Evolutionary conservation across 2,797 vertebrate species (phyloP).

Genomic region (Petrocephalus schoutedeni): DNA sequence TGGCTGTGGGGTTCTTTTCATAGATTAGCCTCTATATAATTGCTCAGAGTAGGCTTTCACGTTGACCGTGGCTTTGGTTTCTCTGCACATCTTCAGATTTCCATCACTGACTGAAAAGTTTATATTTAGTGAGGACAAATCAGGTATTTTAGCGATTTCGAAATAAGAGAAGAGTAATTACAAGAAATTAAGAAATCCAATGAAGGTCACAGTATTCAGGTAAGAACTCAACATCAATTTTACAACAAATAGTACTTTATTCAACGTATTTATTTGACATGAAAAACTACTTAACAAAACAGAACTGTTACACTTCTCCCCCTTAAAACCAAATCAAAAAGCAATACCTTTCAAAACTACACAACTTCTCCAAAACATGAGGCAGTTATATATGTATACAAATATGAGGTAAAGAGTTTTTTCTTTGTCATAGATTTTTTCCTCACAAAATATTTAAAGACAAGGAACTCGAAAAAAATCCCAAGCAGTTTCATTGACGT

Average conservation of each 20-base stretch:
- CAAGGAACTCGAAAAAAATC: constrained; percentile 58
- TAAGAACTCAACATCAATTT: constrained; percentile 14
- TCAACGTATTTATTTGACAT: constrained; percentile 24
- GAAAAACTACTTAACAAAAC: constrained; percentile 21
- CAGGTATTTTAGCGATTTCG: background rate
- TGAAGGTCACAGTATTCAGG: background rate
- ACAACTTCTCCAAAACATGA: constrained; percentile 19
- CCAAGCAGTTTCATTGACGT: constrained; percentile 57
- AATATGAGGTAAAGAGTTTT: constrained; percentile 71
- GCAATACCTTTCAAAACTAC: constrained; percentile 18
- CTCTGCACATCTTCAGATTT: background rate
- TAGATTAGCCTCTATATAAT: background rate
- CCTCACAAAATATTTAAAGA: constrained; percentile 67
- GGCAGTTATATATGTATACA: constrained; percentile 35
- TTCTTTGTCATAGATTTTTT: constrained; percentile 64
- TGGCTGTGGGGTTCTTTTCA: background rate
- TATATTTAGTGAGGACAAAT: background rate
- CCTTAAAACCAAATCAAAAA: constrained; percentile 28
- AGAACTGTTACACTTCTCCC: constrained; percentile 14
- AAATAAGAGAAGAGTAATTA: background rate
- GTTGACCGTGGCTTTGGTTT: background rate
- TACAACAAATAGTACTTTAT: constrained; percentile 30
- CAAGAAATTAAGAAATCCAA: background rate
- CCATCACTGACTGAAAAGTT: background rate
- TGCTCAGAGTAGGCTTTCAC: background rate